Percentiles rank a stretch among this genome's conserved stretches.
Evolutionary conservation across 2,797 vertebrate genomes (phyloP).

Genomic region (Enteromius treurensis): DNA sequence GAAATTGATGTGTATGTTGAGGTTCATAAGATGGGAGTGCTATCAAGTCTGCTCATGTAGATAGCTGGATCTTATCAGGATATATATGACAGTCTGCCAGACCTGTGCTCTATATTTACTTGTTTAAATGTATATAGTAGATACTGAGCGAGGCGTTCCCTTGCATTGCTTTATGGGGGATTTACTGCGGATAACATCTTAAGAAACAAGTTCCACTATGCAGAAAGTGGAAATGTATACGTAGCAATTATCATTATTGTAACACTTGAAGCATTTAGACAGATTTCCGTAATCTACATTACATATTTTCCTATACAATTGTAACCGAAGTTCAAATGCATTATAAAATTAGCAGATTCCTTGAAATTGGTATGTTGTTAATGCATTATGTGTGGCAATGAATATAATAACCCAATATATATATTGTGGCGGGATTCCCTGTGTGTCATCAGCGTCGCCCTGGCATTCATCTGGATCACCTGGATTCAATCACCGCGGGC

Average conservation of each 20-base stretch:
- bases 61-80: slow-evolving; percentile 25
- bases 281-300: neutral
- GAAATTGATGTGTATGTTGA: slow-evolving; percentile 36
- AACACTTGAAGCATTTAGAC: neutral
- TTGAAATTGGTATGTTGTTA: neutral
- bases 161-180: neutral
- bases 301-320: neutral
- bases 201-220: neutral
- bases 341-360: neutral
- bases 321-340: neutral
- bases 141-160: neutral
- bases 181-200: neutral
- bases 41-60: slow-evolving; percentile 19
- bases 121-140: neutral
- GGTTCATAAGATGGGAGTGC: slow-evolving; percentile 22
- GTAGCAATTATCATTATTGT: neutral
- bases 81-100: neutral
- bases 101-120: slow-evolving; percentile 4
- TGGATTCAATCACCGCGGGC: too few relatives aligned
- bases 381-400: neutral
- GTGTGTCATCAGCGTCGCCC: too few relatives aligned
- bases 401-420: neutral
- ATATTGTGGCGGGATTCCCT: too few relatives aligned
- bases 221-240: neutral
- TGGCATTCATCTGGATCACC: too few relatives aligned